phyloP scores from a whole-genome alignment of 2,888 invertebrate species.

The Chaetoderma sp. region DNA sequence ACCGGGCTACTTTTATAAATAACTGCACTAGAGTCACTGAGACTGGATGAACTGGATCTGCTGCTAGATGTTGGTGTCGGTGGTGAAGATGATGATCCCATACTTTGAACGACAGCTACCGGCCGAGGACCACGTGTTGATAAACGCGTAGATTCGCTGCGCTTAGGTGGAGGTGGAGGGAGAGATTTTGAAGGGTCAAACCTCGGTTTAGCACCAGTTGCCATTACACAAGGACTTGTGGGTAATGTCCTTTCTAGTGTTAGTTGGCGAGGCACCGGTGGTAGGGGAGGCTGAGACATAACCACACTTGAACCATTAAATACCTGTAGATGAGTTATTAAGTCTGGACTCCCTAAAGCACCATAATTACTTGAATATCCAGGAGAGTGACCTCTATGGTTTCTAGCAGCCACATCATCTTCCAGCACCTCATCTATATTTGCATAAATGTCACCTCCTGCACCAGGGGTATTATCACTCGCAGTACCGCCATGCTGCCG shows the following conservation, averaged over 20 bases:
- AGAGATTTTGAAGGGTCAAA: conserved; percentile 32
- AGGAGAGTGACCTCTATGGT: conserved; percentile 9
- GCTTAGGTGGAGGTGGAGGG: conserved; percentile 59
- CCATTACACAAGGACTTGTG: no score
- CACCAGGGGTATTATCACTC: no score
- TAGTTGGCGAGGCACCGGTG: conserved; percentile 3
- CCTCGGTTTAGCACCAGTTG: no score
- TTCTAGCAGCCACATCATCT: background rate
- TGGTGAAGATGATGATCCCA: conserved; percentile 22
- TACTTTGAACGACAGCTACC: background rate
- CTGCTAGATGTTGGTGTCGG: background rate
- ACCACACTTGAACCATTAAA: no score
- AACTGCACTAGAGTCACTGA: no score
- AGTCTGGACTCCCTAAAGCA: no score
- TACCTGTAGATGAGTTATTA: no score
- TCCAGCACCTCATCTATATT: background rate
- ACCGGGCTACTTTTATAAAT: background rate
- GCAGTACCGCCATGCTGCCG: no score
- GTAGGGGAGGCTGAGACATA: conserved; percentile 6
- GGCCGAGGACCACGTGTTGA: conserved; percentile 33
- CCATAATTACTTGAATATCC: no score
- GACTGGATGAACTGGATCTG: no score
- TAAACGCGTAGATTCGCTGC: conserved; percentile 55
- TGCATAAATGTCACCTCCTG: no score
- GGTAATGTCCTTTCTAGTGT: no score